Conservation (phyloP, 2,888 invertebrate genomes). For the Drosophila paranaensis region DNA sequence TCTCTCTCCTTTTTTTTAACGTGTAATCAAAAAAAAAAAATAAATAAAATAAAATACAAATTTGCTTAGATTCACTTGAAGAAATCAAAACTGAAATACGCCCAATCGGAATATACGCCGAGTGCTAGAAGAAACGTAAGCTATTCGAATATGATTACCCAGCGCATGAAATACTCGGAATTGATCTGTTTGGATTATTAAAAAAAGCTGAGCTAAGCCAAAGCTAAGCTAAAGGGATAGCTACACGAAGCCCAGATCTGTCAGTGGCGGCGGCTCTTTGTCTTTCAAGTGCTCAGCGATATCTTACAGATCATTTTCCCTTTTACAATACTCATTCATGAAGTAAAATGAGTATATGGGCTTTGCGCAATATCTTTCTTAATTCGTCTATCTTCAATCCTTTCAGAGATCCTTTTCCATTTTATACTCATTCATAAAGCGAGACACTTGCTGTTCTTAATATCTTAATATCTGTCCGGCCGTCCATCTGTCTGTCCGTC, state of each 20-base stretch:
- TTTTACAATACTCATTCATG: no score
- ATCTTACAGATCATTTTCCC: background rate
- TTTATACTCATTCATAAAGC: no score
- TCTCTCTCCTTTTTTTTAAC: slow-evolving; percentile 5
- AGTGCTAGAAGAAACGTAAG: slow-evolving; percentile 28
- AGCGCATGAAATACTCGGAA: no score
- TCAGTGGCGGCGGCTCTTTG: background rate
- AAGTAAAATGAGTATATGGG: no score
- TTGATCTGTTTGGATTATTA: background rate
- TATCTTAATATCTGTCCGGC: no score
- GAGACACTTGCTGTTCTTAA: no score
- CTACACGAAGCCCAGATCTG: background rate
- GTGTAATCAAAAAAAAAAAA: slow-evolving; percentile 15
- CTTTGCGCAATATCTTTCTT: no score
- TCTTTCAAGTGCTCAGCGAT: no score
- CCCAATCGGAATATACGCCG: background rate
- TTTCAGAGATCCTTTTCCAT: background rate
- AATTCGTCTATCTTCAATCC: no score
- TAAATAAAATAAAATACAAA: background rate
- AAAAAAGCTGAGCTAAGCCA: no score
- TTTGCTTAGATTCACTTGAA: slow-evolving; percentile 5
- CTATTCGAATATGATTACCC: background rate
- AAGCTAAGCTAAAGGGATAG: no score
- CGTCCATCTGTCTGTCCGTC: no score
- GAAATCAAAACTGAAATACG: slow-evolving; percentile 2